phyloP scores from a whole-genome alignment of 2,888 invertebrate species.

The Galeopsomyia nigrocyanea region DNA sequence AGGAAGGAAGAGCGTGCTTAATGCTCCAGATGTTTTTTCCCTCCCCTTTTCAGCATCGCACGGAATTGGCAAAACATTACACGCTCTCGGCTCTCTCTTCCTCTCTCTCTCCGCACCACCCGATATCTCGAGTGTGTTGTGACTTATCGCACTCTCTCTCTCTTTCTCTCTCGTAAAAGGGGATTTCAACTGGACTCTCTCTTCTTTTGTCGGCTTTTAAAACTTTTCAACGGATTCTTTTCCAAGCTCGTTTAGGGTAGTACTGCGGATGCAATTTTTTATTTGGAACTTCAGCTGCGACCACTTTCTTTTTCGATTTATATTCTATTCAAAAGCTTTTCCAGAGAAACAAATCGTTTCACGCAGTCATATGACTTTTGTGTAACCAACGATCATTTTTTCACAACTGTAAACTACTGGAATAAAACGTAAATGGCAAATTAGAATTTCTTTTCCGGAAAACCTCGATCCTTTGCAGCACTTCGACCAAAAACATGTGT shows the following conservation, averaged over 20 bases:
- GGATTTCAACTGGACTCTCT: not conserved
- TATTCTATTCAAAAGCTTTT: no score
- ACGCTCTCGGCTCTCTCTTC: slow-evolving; percentile 9
- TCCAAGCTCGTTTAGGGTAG: not conserved
- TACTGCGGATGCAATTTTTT: no score
- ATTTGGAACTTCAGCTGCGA: no score
- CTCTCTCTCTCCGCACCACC: no score
- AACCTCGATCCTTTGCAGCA: not conserved
- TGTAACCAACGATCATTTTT: no score
- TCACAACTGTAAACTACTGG: no score
- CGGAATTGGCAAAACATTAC: slow-evolving; percentile 42
- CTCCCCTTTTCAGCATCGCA: not conserved
- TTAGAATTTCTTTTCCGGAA: no score
- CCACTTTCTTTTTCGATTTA: no score
- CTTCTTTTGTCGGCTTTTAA: not conserved
- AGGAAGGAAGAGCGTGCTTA: slow-evolving; percentile 9
- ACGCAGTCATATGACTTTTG: no score
- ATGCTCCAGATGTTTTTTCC: slow-evolving; percentile 38
- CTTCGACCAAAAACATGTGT: not conserved
- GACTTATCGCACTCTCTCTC: no score
- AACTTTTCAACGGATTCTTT: slow-evolving; percentile 19
- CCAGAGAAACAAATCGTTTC: no score
- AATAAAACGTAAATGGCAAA: no score
- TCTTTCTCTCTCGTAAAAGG: slow-evolving; percentile 27
- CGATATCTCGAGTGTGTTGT: slow-evolving; percentile 34